Evolutionary conservation across 1,140 invertebrate genomes (phyloP).

Genomic region (Cotesia typhae): DNA sequence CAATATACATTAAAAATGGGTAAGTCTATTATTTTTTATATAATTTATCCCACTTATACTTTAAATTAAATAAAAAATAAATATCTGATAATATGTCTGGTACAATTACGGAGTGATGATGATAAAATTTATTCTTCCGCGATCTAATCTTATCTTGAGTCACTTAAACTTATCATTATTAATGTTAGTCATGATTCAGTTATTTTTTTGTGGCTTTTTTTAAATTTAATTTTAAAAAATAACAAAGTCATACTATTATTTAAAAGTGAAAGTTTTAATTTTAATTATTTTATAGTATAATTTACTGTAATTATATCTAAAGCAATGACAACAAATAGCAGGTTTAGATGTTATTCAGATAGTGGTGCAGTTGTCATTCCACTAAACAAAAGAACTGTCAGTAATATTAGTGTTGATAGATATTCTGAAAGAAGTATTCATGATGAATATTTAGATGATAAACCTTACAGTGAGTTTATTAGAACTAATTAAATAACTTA

Average conservation of each 20-base stretch:
- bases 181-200: background rate
- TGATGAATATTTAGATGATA: conserved; percentile 37
- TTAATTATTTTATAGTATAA: conserved; percentile 5
- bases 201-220: background rate
- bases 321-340: conserved; percentile 30
- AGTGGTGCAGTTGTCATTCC: conserved; percentile 42
- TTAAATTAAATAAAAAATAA: too few relatives aligned
- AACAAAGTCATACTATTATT: background rate
- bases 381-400: conserved; percentile 46
- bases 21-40: background rate
- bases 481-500: background rate
- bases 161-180: background rate
- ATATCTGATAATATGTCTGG: too few relatives aligned
- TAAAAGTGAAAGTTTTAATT: too few relatives aligned
- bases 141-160: conserved; percentile 23
- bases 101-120: too few relatives aligned
- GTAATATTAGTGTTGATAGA: conserved; percentile 54
- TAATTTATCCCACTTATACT: background rate
- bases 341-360: conserved; percentile 23
- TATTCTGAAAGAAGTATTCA: conserved; percentile 55
- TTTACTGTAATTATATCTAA: background rate
- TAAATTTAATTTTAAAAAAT: background rate
- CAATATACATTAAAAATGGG: conserved; percentile 11
- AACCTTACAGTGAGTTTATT: conserved; percentile 45
- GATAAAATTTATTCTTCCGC: background rate